phyloP scores from a whole-genome alignment of 1,140 invertebrate species.

The Drosophila repleta region DNA sequence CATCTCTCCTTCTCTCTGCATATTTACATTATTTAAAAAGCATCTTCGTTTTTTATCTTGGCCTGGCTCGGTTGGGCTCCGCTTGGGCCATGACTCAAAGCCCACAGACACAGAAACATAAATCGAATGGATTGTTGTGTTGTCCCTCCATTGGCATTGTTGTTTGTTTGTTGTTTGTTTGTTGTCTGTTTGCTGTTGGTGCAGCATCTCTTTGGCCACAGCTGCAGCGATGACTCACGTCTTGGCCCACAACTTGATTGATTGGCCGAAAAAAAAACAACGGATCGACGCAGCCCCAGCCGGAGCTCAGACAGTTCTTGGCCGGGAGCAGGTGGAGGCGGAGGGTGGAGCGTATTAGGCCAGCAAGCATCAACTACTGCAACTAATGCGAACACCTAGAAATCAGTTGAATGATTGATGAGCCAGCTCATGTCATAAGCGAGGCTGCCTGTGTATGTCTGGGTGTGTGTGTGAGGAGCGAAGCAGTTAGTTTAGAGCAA shows the following conservation, averaged over 20 bases:
- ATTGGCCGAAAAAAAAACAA: neutral
- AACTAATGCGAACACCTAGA: too few relatives aligned
- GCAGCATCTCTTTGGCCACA: slow-evolving; percentile 1
- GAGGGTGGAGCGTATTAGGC: neutral
- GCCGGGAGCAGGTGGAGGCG: neutral
- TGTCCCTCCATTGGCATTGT: neutral
- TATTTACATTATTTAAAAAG: slow-evolving; percentile 21
- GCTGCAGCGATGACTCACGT: neutral
- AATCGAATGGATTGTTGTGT: slow-evolving; percentile 45
- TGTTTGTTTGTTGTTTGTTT: neutral
- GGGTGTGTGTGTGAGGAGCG: too few relatives aligned
- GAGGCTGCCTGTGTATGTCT: too few relatives aligned
- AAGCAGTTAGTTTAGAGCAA: too few relatives aligned
- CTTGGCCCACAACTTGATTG: neutral
- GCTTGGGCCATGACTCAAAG: slow-evolving; percentile 46
- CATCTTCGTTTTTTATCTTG: slow-evolving; percentile 22
- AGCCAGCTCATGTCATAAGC: too few relatives aligned
- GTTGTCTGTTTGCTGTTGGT: neutral
- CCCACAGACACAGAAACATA: slow-evolving; percentile 43
- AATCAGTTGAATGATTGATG: too few relatives aligned
- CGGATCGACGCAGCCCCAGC: neutral
- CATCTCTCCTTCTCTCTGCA: neutral
- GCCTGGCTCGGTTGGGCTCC: slow-evolving; percentile 6
- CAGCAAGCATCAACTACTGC: too few relatives aligned
- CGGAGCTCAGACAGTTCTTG: neutral